Conservation (phyloP, 2,113 vertebrate species). For the Anseranas semipalmata region DNA sequence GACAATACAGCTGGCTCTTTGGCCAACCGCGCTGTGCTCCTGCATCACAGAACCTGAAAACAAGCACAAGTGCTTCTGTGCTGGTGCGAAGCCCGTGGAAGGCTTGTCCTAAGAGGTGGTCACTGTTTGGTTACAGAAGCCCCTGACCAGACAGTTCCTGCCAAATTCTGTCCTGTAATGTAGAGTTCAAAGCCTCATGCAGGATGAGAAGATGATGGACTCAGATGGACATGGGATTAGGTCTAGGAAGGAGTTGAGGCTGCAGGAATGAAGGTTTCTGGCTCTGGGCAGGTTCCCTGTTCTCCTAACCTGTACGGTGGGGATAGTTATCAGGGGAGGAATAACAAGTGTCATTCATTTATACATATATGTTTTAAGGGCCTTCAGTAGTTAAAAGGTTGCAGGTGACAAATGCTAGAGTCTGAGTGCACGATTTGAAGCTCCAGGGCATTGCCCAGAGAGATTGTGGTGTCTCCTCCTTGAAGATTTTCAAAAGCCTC, state of each 20-base stretch:
- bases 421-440: not conserved
- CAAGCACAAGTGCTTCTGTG: not conserved
- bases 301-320: not conserved
- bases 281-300: not conserved
- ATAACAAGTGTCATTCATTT: not conserved
- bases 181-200: not conserved
- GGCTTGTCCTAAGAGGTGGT: not conserved
- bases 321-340: not conserved
- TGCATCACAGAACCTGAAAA: rapidly evolving
- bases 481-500: not conserved
- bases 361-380: not conserved
- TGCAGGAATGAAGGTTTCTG: not conserved
- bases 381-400: not conserved
- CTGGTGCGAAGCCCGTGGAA: not conserved
- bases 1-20: not conserved
- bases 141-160: not conserved
- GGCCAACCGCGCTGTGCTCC: rapidly evolving
- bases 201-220: rapidly evolving
- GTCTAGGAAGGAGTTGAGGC: not conserved
- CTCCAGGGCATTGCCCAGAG: not conserved
- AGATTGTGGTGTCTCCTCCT: not conserved
- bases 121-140: not conserved
- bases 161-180: not conserved
- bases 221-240: not conserved
- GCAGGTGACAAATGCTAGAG: not conserved